phyloP scores from a whole-genome alignment of 2,797 vertebrate genomes.

The Sebastolobus altivelis region DNA sequence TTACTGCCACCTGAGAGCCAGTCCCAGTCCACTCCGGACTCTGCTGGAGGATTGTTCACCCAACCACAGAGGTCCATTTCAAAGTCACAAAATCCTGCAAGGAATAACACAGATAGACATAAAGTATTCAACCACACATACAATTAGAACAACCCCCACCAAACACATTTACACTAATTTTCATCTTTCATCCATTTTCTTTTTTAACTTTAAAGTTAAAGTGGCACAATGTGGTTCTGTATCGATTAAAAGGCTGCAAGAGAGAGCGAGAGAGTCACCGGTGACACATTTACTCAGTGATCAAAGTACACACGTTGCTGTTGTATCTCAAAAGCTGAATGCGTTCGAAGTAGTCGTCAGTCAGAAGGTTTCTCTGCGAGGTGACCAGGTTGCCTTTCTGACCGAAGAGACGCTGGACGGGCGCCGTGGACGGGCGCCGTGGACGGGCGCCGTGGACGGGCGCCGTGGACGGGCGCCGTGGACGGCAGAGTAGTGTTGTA shows the following conservation, averaged over 20 bases:
- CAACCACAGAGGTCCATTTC: constrained; percentile 85
- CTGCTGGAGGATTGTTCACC: constrained; percentile 72
- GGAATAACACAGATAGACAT: constrained; percentile 9
- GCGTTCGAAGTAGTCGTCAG: constrained; percentile 84
- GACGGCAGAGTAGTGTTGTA: constrained; percentile 85
- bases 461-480: constrained; percentile 82
- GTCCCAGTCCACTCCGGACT: constrained; percentile 76
- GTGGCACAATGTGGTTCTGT: constrained; percentile 46
- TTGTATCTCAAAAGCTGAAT: constrained; percentile 84
- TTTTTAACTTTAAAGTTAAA: not conserved
- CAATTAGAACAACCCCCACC: not conserved
- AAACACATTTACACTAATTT: not conserved
- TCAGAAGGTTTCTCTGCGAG: constrained; percentile 79
- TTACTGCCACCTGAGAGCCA: constrained; percentile 75
- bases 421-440: constrained; percentile 82
- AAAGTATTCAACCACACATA: not conserved
- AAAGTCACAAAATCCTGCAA: constrained; percentile 87
- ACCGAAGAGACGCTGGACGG: constrained; percentile 83
- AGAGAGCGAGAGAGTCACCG: not conserved
- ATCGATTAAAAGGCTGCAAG: constrained; percentile 42
- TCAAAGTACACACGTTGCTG: constrained; percentile 69
- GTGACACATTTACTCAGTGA: constrained; percentile 41
- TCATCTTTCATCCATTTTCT: not conserved
- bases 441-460: too few relatives aligned
- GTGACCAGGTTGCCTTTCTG: constrained; percentile 80